Evolutionary conservation across 2,888 invertebrate genomes (phyloP).

Genomic region (Tholera decimalis): DNA sequence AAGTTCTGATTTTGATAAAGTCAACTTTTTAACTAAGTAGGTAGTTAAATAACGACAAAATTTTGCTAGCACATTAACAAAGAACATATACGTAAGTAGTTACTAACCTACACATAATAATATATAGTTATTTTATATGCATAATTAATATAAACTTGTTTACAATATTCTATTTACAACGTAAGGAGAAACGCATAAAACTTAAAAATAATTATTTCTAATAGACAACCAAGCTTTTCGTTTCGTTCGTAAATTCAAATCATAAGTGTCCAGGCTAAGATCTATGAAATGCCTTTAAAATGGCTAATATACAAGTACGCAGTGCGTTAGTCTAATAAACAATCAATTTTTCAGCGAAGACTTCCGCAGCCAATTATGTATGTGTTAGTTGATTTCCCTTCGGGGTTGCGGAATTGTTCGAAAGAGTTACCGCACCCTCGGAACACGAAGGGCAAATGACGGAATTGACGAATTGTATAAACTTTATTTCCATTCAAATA

Average conservation of each 20-base stretch:
- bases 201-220: too few species aligned
- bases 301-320: background rate
- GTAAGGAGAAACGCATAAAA: constrained; percentile 45
- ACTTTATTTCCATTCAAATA: too few species aligned
- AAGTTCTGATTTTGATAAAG: constrained; percentile 9
- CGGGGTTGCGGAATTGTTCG: too few species aligned
- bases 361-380: too few species aligned
- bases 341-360: background rate
- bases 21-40: constrained; percentile 11
- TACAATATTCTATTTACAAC: constrained; percentile 67
- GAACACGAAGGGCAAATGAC: too few species aligned
- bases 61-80: constrained; percentile 35
- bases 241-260: background rate
- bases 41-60: constrained; percentile 33
- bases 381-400: too few species aligned
- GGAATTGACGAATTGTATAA: too few species aligned
- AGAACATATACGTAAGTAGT: constrained; percentile 28
- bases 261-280: background rate
- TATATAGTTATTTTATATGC: constrained; percentile 29
- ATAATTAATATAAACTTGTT: constrained; percentile 35
- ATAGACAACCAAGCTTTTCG: background rate
- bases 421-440: too few species aligned
- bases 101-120: constrained; percentile 26
- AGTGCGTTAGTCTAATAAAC: background rate
- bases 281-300: background rate